phyloP scores from a whole-genome alignment of 2,888 invertebrate species.

The Cryptus armator region DNA sequence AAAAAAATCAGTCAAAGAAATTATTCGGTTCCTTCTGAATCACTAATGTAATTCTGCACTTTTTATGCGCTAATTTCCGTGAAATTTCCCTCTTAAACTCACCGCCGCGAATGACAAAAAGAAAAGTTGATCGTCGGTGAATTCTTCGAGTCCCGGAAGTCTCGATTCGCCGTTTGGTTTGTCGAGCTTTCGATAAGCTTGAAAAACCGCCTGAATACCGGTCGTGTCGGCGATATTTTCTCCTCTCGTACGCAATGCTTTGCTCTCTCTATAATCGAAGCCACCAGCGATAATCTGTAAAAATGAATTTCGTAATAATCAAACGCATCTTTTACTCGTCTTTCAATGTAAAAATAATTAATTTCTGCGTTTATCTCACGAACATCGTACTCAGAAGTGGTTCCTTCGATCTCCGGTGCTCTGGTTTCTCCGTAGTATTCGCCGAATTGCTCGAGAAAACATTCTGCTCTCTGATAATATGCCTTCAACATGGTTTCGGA shows the following conservation, averaged over 20 bases:
- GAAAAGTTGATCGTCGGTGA: slow-evolving; percentile 90
- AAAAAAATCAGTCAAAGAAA: neutral
- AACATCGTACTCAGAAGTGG: neutral
- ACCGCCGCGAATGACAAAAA: slow-evolving; percentile 87
- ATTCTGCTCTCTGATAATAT: slow-evolving; percentile 52
- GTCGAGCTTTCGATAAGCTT: slow-evolving; percentile 86
- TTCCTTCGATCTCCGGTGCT: neutral
- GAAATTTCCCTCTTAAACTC: neutral
- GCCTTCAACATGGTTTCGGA: slow-evolving; percentile 21
- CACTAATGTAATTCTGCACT: neutral
- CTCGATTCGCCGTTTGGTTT: slow-evolving; percentile 79
- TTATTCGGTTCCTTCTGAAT: neutral
- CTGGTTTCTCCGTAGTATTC: slow-evolving; percentile 32
- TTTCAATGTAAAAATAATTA: neutral
- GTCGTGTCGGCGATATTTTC: slow-evolving; percentile 96
- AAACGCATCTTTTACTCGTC: neutral
- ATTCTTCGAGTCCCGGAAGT: slow-evolving; percentile 88
- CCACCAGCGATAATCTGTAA: neutral
- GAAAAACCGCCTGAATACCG: slow-evolving; percentile 91
- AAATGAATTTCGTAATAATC: neutral
- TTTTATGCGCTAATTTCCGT: too few relatives aligned
- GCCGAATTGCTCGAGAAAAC: slow-evolving; percentile 56
- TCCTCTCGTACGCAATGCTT: slow-evolving; percentile 5
- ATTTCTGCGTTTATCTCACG: neutral
- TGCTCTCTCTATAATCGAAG: neutral